Percentiles rank a stretch among this genome's conserved stretches.
Evolutionary conservation across 1,140 invertebrate species (phyloP).

Genomic region (Drosophila cardini): DNA sequence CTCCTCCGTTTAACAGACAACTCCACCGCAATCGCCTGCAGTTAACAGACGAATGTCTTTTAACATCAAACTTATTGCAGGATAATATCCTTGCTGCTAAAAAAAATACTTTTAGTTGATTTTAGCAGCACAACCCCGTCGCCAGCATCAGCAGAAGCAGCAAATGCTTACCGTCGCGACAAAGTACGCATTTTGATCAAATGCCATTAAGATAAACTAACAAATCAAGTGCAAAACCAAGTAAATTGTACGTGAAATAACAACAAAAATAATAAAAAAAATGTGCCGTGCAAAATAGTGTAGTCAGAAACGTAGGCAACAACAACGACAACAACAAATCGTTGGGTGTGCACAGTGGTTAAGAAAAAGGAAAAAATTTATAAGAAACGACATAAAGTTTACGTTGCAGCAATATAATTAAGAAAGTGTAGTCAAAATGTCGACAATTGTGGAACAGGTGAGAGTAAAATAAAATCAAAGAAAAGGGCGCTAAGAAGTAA

Average conservation of each 20-base stretch:
- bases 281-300: slow-evolving; percentile 52
- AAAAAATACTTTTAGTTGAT: slow-evolving; percentile 75
- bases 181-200: slow-evolving; percentile 45
- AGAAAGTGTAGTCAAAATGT: slow-evolving; percentile 68
- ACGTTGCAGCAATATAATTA: slow-evolving; percentile 29
- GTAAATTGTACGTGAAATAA: slow-evolving; percentile 34
- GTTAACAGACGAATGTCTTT: slow-evolving; percentile 25
- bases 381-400: slow-evolving; percentile 31
- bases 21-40: not conserved
- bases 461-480: slow-evolving; percentile 17
- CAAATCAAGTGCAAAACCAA: slow-evolving; percentile 24
- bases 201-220: slow-evolving; percentile 38
- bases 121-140: slow-evolving; percentile 74
- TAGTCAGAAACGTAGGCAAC: slow-evolving; percentile 19
- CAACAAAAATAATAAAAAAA: slow-evolving; percentile 31
- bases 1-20: not conserved
- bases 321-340: slow-evolving; percentile 34
- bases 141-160: slow-evolving; percentile 40
- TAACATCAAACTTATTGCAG: slow-evolving; percentile 38
- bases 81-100: slow-evolving; percentile 64
- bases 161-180: slow-evolving; percentile 46
- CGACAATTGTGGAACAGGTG: slow-evolving; percentile 79
- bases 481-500: slow-evolving; percentile 11
- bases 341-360: slow-evolving; percentile 44
- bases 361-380: slow-evolving; percentile 26